Conservation (phyloP, 2,113 vertebrate species). For the Azemiops feae region DNA sequence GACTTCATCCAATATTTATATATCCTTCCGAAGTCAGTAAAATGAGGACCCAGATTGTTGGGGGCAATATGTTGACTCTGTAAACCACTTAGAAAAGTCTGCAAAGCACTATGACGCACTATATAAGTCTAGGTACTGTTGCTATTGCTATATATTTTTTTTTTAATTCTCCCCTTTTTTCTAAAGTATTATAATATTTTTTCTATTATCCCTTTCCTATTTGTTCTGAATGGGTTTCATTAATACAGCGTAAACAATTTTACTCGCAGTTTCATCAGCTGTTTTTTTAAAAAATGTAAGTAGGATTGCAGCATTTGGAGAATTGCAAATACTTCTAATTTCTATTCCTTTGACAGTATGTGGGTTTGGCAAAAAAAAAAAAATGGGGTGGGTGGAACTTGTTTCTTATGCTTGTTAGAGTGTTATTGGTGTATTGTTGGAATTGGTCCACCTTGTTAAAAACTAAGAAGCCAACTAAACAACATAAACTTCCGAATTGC, state of each 20-base stretch:
- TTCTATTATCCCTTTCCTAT: neutral
- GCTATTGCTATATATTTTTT: neutral
- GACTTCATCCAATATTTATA: neutral
- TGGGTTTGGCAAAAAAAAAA: neutral
- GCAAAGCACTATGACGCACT: neutral
- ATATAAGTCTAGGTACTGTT: neutral
- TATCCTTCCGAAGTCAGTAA: neutral
- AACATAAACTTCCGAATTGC: neutral
- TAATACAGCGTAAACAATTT: neutral
- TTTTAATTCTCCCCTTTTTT: neutral
- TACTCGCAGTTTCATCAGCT: neutral
- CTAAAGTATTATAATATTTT: neutral
- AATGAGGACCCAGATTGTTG: neutral
- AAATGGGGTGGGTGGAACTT: neutral
- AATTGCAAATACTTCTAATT: neutral
- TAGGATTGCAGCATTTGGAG: neutral
- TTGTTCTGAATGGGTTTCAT: neutral
- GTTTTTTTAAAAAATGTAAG: neutral
- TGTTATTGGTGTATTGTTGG: neutral
- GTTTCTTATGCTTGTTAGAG: neutral
- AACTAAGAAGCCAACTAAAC: neutral
- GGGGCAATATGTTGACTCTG: neutral
- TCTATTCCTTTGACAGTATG: neutral
- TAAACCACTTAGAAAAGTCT: neutral
- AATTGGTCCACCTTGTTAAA: neutral